Evolutionary conservation across 1,140 invertebrate genomes (phyloP).

Genomic region (Halesus radiatus): DNA sequence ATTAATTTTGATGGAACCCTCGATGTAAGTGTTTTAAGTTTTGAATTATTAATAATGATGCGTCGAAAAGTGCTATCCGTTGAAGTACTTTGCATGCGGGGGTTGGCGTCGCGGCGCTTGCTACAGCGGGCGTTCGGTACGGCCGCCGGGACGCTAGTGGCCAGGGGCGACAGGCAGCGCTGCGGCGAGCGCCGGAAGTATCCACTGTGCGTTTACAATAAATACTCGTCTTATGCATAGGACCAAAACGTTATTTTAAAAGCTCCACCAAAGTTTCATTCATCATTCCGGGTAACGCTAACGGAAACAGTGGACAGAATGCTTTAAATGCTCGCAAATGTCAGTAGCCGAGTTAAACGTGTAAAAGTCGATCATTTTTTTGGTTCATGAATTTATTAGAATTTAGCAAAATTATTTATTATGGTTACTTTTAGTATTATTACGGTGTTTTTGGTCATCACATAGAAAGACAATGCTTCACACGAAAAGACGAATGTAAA

Average conservation of each 20-base stretch:
- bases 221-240: not conserved
- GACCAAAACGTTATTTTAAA: slow-evolving; percentile 3
- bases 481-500: too few species aligned
- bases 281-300: not conserved
- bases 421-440: too few species aligned
- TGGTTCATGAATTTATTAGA: too few species aligned
- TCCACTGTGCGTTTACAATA: slow-evolving; percentile 20
- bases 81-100: not conserved
- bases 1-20: too few species aligned
- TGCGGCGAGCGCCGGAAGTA: slow-evolving; percentile 16
- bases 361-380: too few species aligned
- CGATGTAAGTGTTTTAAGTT: not conserved
- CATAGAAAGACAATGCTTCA: too few species aligned
- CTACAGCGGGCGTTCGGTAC: slow-evolving; percentile 21
- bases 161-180: slow-evolving; percentile 8
- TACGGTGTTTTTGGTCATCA: too few species aligned
- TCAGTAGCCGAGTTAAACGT: too few species aligned
- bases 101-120: not conserved
- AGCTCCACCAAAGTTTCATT: not conserved
- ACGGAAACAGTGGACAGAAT: too few species aligned
- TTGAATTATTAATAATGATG: slow-evolving; percentile 14
- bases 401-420: too few species aligned
- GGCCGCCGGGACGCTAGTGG: slow-evolving; percentile 34
- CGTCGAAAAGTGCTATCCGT: not conserved
- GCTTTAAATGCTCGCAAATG: too few species aligned